Conservation (phyloP, 2,888 invertebrate species). For the Nezara viridula region DNA sequence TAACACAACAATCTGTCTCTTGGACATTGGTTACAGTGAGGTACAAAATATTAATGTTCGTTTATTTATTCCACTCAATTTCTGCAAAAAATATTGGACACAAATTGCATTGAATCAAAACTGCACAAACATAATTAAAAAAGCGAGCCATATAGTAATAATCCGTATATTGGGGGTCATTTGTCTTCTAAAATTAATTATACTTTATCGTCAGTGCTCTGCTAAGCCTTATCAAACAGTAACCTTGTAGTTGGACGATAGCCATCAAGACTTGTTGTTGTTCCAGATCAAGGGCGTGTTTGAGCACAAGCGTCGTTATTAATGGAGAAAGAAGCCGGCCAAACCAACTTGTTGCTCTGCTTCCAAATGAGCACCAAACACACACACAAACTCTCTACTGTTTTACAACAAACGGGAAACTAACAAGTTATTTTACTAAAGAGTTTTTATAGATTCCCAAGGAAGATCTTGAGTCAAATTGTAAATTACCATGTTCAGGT, state of each 20-base stretch:
- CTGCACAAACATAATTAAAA: too few species aligned
- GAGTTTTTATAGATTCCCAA: background rate
- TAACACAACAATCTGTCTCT: too few species aligned
- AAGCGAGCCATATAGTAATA: too few species aligned
- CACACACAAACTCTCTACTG: background rate
- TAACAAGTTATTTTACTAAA: background rate
- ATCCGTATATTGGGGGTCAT: too few species aligned
- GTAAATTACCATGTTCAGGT: background rate
- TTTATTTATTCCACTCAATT: too few species aligned
- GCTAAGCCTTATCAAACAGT: too few species aligned
- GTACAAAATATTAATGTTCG: too few species aligned
- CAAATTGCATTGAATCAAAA: too few species aligned
- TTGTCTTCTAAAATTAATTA: too few species aligned
- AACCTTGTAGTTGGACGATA: background rate
- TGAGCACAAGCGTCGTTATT: slow-evolving; percentile 5
- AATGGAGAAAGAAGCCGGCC: slow-evolving; percentile 20
- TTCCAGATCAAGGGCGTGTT: background rate
- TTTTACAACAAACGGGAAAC: background rate
- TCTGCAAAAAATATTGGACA: too few species aligned
- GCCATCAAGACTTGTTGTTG: background rate
- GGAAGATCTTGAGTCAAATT: background rate
- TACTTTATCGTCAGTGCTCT: too few species aligned
- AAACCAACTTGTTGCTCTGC: slow-evolving; percentile 29
- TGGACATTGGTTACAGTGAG: too few species aligned
- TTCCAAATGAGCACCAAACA: background rate